A percentile compares a stretch with the other conserved stretches of the same genome.
These are phyloP conservation scores for Drosophila neonasuta DNA, from an alignment of 2,888 invertebrate species.

Conservation along the genomic window DNA sequence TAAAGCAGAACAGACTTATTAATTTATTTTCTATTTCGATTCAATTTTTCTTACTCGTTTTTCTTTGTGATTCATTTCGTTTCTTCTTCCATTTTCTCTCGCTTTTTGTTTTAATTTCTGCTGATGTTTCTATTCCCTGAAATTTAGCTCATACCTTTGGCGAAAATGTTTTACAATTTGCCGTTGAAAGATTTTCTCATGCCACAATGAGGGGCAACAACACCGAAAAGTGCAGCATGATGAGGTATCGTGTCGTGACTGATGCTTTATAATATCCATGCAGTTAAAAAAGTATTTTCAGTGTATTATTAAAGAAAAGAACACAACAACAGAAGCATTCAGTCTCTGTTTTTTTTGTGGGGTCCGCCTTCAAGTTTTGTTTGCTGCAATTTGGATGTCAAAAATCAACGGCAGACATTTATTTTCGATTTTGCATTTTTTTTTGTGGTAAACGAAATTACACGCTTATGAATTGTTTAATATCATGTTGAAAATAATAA, in stretches of 20 bases:
- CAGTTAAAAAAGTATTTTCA: conserved; percentile 70
- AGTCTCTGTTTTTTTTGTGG: conserved; percentile 10
- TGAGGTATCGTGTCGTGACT: conserved; percentile 67
- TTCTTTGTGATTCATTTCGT: conserved; percentile 63
- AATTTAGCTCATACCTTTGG: conserved; percentile 42
- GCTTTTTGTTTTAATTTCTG: conserved; percentile 14
- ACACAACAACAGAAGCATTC: not conserved
- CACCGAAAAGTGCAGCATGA: not conserved
- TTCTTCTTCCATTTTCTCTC: conserved; percentile 22
- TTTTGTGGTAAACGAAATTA: conserved; percentile 65
- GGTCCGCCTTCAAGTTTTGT: conserved; percentile 56
- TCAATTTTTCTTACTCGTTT: conserved; percentile 30
- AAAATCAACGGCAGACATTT: conserved; percentile 72
- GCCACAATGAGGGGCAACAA: conserved; percentile 15
- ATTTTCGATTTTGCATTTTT: conserved; percentile 29
- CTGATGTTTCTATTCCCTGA: conserved; percentile 37
- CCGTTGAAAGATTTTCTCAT: conserved; percentile 62
- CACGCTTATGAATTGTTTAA: conserved; percentile 53
- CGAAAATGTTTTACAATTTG: conserved; percentile 44
- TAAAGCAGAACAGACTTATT: conserved; percentile 30
- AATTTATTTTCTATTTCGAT: conserved; percentile 33
- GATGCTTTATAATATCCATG: conserved; percentile 77
- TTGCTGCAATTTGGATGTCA: conserved; percentile 80
- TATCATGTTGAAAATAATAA: not conserved
- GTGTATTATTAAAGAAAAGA: conserved; percentile 57